These are phyloP conservation scores for Ostrea denselamellosa DNA, from an alignment of 1,140 invertebrate species.

Conservation along the genomic window DNA sequence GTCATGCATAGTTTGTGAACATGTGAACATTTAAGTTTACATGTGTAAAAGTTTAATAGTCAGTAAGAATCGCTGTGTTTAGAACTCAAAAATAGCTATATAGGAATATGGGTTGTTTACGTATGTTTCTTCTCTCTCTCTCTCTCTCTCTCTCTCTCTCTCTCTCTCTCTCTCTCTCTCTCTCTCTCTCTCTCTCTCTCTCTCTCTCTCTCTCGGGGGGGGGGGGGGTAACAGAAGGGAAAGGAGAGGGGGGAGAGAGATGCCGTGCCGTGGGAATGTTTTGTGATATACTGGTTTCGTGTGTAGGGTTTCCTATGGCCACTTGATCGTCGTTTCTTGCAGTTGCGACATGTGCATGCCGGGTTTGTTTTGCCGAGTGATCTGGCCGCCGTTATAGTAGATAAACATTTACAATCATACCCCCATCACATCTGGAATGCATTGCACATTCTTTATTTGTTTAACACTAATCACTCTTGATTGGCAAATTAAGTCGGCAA, in stretches of 20 bases:
- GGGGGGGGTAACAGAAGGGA: no score
- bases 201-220: no score
- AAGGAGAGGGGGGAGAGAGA: not conserved
- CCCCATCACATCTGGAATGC: conserved; percentile 38
- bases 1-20: no score
- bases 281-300: not conserved
- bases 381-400: not conserved
- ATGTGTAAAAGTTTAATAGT: no score
- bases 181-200: no score
- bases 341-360: not conserved
- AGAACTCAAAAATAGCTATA: no score
- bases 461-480: conserved; percentile 45
- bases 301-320: not conserved
- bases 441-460: conserved; percentile 42
- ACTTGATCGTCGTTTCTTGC: not conserved
- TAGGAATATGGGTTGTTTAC: no score
- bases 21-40: no score
- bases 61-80: no score
- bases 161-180: no score
- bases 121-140: no score
- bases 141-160: no score
- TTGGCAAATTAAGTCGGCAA: conserved; percentile 44
- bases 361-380: conserved; percentile 25
- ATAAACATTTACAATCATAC: conserved; percentile 44
- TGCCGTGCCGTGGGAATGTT: not conserved